Evolutionary conservation across 2,113 vertebrate species (phyloP), one percentile per base, ranked within the genome.

Genomic region (Podilymbus podiceps): DNA sequence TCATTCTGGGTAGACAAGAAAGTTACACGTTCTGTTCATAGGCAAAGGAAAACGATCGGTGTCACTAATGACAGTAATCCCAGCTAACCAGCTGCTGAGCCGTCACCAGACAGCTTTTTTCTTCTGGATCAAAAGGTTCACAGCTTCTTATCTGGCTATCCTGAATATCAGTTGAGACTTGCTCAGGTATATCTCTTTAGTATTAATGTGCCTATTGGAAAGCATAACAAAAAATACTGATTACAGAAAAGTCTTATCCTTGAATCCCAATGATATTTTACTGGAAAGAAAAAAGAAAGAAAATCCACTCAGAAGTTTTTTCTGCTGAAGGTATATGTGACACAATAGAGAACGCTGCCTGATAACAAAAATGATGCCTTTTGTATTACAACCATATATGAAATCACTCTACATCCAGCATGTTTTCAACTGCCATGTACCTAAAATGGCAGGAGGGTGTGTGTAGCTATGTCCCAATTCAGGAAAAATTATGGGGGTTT

Each of bases 341-440:
- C 50, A 56, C 25, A 35, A 21, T 0, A 84, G 44, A 81, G 55
- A 63, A 44, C 21, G 33, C n/a, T 86, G 20, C 16, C n/a, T 17
- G 28, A 49, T 68, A 46, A 46, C 11, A 78, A 53, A 89, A 79
- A 5, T 15, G 22, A 15, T 38, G 50, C 4, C 11, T 79, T 91
- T 52, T 72, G 33, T 72, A 17, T 47, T 75, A 55, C 6, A 56
- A 49, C 9, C 0, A 0, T 2, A 1, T 31, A 46, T 28, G 28
- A 79, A 93, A 72, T 33, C 25, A 59, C 14, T 62, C 28, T 20
- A 28, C n/a, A 79, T 42, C 27, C 44, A 93, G 20, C n/a, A 83
- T 9, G 12, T 60, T 47, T 90, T 82, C 62, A 79, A 17, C 18
- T 63, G 14, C 21, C 60, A 7, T 27, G 25, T 33, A 27, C 23